Base-by-base conservation (phyloP, 2,113 vertebrate species). In the Brachyhypopomus occidentalis region DNA sequence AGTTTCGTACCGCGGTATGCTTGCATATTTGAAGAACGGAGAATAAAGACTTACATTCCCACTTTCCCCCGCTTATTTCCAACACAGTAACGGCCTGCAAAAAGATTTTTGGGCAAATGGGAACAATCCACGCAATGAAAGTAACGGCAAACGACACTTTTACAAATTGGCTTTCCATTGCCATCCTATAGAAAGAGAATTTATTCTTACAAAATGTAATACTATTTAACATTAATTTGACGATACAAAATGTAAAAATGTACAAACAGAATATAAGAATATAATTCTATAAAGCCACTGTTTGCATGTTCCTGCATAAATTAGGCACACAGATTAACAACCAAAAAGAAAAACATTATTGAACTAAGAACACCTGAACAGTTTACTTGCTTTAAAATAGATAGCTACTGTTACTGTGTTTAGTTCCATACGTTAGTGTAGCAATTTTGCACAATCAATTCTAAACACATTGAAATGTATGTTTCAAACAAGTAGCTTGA, bases 101-200 rank as follows among this genome's bases (percentile, higher is more conserved):
- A 75, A 45, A 30, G 67, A n/a, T 75, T 55, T 79, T 69, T 34
- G 76, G 58, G 62, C 85, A 86, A 86, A 86, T 84, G 19, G 75
- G 45, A 80, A 73, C 22, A 45, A 75, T 83, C 80, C 85, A 86
- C 85, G 85, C 83, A 77, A 0, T 30, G 25, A 56, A 22, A 52
- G 9, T 62, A 8, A 80, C 20, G 41, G n/a, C 38, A 78, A 78
- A 60, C 12, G 45, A 14, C 45, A 52, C 2, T 52, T 52, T 6
- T 11, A 45, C 41, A 45, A 11, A 6, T 8, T 48, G 41, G 41
- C 41, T 48, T 48, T 48, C 41, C 9, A 48, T 48, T 5, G 41
- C 41, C 5, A 48, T 1, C 9, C 41, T 9, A 6, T 11, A 48
- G 4, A 48, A 48, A 48, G 5, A 48, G 1, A 9, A 11, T 48